These are phyloP conservation scores for Pagetopsis macropterus DNA, from an alignment of 2,797 vertebrate species.

Conservation along the genomic window DNA sequence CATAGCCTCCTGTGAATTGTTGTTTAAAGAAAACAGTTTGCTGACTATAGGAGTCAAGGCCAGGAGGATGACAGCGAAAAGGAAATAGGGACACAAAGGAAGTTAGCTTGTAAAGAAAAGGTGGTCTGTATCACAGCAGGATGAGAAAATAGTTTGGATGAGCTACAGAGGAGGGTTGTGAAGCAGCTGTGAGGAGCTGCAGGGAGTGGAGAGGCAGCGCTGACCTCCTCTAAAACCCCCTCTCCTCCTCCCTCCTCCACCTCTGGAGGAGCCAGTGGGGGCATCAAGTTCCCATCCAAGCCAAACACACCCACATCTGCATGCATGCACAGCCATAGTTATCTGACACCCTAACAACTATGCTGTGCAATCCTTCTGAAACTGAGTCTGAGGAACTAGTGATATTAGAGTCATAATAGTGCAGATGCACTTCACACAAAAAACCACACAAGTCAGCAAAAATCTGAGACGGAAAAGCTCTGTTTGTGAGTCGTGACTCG, in stretches of 20 bases:
- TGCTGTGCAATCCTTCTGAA: slow-evolving; percentile 23
- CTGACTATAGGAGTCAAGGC: slow-evolving; percentile 18
- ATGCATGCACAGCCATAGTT: slow-evolving; percentile 13
- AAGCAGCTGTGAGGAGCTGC: slow-evolving; percentile 31
- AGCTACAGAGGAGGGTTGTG: slow-evolving; percentile 14
- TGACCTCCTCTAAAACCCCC: slow-evolving; percentile 46
- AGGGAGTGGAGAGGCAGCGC: slow-evolving; percentile 22
- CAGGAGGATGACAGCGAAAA: slow-evolving; percentile 29
- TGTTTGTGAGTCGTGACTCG: slow-evolving; percentile 75
- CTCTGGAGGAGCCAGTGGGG: slow-evolving; percentile 48
- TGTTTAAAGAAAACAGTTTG: background rate
- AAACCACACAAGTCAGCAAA: slow-evolving; percentile 63
- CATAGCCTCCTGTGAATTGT: background rate
- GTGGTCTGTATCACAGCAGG: slow-evolving; percentile 4
- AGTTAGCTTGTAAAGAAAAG: slow-evolving; percentile 11
- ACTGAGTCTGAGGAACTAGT: slow-evolving; percentile 16
- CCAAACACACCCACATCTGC: slow-evolving; percentile 66
- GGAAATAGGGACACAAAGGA: slow-evolving; percentile 37
- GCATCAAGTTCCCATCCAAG: slow-evolving; percentile 61
- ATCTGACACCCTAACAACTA: slow-evolving; percentile 26
- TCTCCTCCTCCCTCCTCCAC: slow-evolving; percentile 24
- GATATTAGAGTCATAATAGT: slow-evolving; percentile 7
- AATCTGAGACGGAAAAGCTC: slow-evolving; percentile 53
- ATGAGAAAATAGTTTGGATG: slow-evolving; percentile 30
- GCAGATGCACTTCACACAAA: slow-evolving; percentile 25